Base-by-base conservation (phyloP, 2,113 vertebrate species). In the Zeus faber region DNA sequence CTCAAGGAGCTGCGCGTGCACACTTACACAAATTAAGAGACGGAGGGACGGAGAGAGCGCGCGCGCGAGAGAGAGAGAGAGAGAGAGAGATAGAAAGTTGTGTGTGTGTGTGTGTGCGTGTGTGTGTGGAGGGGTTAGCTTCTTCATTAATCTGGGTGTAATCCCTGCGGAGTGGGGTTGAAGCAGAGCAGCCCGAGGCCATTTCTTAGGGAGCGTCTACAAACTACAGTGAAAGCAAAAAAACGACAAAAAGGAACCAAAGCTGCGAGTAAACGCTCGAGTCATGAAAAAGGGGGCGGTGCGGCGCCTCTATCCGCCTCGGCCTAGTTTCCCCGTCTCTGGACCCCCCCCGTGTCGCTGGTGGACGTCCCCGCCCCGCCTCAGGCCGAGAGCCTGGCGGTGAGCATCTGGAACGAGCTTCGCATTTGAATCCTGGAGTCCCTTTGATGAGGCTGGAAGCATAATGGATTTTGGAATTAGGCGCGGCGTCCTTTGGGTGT, bases 381-480 rank as follows among this genome's bases (percentile, higher is more conserved):
- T 72, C 79, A 74, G 54, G 11, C 17, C 64, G 79, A 72, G 76
- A 78, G 66, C 58, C 72, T 72, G 80, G 58, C 81, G 72, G 76
- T 17, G 72, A 82, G 72, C 83, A 82, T 85, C 83, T 82, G 83
- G 79, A 77, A 75, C 72, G 35, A 67, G 69, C 81, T 83, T 78
- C 62, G 72, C 65, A 57, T 62, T 69, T 33, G 10, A 49, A 54
- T 81, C 78, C 72, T 71, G 45, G 49, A 72, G 72, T 80, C 76
- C 74, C 83, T 79, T 77, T 85, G 80, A 85, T 79, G 81, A 72
- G 74, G 74, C 67, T 56, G 65, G 63, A 63, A 67, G 72, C 54
- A 58, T 73, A 79, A 83, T 73, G 67, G 76, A 83, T 74, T 72
- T 56, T 60, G 67, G 69, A 77, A 78, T 82, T 65, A 79, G 29